phyloP scores from a whole-genome alignment of 1,140 invertebrate genomes.

The Diabrotica undecimpunctata region DNA sequence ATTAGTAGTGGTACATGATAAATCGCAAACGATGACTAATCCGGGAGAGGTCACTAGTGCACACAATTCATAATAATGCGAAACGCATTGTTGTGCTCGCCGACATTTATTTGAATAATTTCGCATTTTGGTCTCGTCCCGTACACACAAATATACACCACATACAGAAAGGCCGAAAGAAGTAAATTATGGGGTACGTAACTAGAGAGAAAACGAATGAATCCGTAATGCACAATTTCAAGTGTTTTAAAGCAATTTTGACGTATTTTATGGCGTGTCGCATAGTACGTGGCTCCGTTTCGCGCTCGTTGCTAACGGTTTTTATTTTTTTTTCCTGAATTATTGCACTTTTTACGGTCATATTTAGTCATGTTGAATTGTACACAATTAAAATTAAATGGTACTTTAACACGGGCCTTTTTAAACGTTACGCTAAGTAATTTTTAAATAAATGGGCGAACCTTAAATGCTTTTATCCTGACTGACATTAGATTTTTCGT shows the following conservation, averaged over 20 bases:
- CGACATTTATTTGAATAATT: slow-evolving; percentile 10
- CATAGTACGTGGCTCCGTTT: slow-evolving; percentile 4
- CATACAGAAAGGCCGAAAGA: slow-evolving; percentile 6
- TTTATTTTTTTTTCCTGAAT: too few relatives aligned
- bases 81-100: neutral
- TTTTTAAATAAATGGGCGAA: too few relatives aligned
- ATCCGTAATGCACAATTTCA: slow-evolving; percentile 9
- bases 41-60: neutral
- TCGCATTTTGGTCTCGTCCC: slow-evolving; percentile 14
- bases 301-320: neutral
- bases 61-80: slow-evolving; percentile 10
- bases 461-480: too few relatives aligned
- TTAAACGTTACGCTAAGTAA: too few relatives aligned
- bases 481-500: too few relatives aligned
- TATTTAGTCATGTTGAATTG: too few relatives aligned
- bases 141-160: neutral
- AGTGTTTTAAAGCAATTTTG: slow-evolving; percentile 8
- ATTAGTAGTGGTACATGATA: too few relatives aligned
- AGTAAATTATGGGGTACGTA: slow-evolving; percentile 6
- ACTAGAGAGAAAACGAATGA: slow-evolving; percentile 6
- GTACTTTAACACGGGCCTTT: too few relatives aligned
- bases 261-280: slow-evolving; percentile 6
- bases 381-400: too few relatives aligned
- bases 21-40: too few relatives aligned
- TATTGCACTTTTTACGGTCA: too few relatives aligned